Evolutionary conservation across 2,888 invertebrate species (phyloP), one percentile per base, ranked within the genome.

Genomic region (Sphaerophoria rueppellii): DNA sequence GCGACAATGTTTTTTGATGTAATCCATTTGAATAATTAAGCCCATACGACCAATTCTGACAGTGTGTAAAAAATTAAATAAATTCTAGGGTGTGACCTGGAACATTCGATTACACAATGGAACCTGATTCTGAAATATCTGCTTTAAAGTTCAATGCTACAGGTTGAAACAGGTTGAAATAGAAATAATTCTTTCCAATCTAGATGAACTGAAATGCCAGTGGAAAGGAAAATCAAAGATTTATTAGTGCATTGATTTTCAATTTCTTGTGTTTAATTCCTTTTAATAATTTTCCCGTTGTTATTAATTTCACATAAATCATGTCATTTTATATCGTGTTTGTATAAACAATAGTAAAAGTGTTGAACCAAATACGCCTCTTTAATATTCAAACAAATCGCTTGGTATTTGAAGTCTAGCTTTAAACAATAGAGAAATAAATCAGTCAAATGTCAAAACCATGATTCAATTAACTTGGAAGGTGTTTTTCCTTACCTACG

Each of bases 271-370:
- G 12, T 6, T 37, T 35, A 4, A 2, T 14, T 35, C 12, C 2
- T 50, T 37, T 52, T 3, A 4, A 32, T 16, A 11, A 4, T 16
- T 37, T 50, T 9, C 7, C 5, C 34, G 11, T 12, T 52, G 32
- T 43, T 2, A 40, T 43, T 43, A 11, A 40, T 54, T 67, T 7
- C 24, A 16, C 52, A 67, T 54, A 67, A 67, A 67, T 67, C 67
- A 67, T 67, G 65, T 37, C 37, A 52, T 52, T 35, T 2, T 58
- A 14, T 60, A 14, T 60, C 7, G 12, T 1, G 12, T 12, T 40
- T 4, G 6, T 37, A 7, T 11, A 46, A 46, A 65, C 50, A 65
- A 50, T 50, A 12, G 65, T 24, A 46, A 61, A 43, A 43, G 4
- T 43, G 24, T 16, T 50, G 65, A 48, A 16, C 32, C 35, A 11